Conservation (phyloP, 2,113 vertebrate species). For the Centropus bengalensis region DNA sequence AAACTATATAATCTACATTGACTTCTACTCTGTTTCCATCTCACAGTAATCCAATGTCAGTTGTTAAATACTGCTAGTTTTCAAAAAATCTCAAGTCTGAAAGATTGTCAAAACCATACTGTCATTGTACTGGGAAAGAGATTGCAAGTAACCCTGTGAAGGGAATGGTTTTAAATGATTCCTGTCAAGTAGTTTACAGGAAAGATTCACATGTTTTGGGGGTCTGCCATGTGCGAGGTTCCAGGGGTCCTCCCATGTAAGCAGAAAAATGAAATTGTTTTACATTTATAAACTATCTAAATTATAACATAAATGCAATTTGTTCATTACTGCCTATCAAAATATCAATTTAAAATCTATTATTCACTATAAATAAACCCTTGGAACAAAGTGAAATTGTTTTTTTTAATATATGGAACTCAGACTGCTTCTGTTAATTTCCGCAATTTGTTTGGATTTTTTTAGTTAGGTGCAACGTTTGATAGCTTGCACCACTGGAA, state of each 20-base stretch:
- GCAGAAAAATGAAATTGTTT: background rate
- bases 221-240: background rate
- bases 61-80: background rate
- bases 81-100: background rate
- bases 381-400: background rate
- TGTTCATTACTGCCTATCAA: background rate
- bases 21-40: background rate
- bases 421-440: background rate
- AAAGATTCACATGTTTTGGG: background rate
- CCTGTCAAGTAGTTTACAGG: background rate
- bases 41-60: background rate
- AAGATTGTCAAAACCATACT: background rate
- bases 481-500: background rate
- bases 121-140: background rate
- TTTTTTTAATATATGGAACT: background rate
- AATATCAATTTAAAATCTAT: background rate
- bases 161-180: background rate
- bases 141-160: background rate
- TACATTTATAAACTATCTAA: background rate
- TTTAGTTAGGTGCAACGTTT: background rate
- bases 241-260: background rate
- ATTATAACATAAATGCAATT: background rate
- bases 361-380: background rate
- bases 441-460: background rate
- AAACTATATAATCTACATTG: background rate